Evolutionary conservation across 2,113 vertebrate genomes (phyloP).

Genomic region (Chionomys nivalis): DNA sequence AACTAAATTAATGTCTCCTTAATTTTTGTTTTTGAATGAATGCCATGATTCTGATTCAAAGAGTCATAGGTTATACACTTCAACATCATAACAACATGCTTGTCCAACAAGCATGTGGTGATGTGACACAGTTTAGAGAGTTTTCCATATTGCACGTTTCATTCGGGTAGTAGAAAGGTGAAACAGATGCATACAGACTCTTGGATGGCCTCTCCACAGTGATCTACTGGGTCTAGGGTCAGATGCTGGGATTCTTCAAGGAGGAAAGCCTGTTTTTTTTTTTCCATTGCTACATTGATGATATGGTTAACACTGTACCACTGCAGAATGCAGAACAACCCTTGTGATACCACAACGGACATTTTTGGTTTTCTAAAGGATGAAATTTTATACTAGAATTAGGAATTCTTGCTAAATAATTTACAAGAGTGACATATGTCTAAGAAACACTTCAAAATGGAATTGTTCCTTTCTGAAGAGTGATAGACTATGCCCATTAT

Average conservation of each 20-base stretch:
- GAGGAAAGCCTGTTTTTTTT: not conserved
- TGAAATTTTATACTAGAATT: constrained; percentile 76
- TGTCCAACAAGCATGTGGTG: not conserved
- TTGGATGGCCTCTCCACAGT: not conserved
- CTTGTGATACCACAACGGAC: constrained; percentile 39
- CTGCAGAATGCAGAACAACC: not conserved
- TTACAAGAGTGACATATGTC: constrained; percentile 56
- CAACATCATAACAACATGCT: not conserved
- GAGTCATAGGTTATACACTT: not conserved
- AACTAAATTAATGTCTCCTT: not conserved
- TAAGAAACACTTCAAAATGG: constrained; percentile 59
- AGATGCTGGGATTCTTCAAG: not conserved
- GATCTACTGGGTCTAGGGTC: not conserved
- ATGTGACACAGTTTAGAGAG: not conserved
- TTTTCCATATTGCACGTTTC: not conserved
- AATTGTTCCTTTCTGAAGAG: constrained; percentile 10
- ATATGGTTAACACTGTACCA: not conserved
- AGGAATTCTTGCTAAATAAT: constrained; percentile 42
- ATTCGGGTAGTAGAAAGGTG: not conserved
- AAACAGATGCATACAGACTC: not conserved
- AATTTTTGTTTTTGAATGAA: constrained; percentile 6
- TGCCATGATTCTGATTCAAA: not conserved
- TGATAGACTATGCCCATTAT: constrained; percentile 49
- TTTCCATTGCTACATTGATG: constrained; percentile 2
- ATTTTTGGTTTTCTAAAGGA: constrained; percentile 74